These are phyloP conservation scores for Diachasmimorpha longicaudata DNA, from an alignment of 1,140 invertebrate species.

Conservation along the genomic window DNA sequence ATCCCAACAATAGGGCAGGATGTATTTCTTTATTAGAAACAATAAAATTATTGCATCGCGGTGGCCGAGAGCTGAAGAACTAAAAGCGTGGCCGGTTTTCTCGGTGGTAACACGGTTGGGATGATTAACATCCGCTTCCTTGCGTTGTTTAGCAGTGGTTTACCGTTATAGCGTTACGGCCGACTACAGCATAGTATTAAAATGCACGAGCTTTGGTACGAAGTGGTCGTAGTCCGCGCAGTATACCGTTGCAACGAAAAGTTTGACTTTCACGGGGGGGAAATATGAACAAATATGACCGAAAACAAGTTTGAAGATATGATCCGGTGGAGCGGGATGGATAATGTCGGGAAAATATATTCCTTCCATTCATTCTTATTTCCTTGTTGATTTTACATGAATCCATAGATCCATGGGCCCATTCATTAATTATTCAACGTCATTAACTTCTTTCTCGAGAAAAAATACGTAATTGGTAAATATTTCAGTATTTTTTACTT, in stretches of 20 bases:
- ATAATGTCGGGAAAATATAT: neutral
- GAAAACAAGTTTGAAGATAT: neutral
- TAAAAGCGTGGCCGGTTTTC: slow-evolving; percentile 33
- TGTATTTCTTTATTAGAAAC: neutral
- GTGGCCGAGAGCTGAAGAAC: slow-evolving; percentile 5
- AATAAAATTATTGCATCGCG: slow-evolving; percentile 35
- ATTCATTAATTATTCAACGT: too few species aligned
- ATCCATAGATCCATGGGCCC: too few species aligned
- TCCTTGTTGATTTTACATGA: too few species aligned
- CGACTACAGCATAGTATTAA: slow-evolving; percentile 33
- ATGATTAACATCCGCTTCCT: slow-evolving; percentile 38
- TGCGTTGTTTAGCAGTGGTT: slow-evolving; percentile 31
- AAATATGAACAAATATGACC: neutral
- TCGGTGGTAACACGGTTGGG: slow-evolving; percentile 24
- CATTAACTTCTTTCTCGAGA: too few species aligned
- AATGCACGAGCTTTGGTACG: slow-evolving; percentile 23
- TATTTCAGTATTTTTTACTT: too few species aligned
- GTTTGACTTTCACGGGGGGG: neutral
- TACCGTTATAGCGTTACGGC: slow-evolving; percentile 25
- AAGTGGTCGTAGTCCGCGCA: neutral
- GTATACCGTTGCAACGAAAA: slow-evolving; percentile 2
- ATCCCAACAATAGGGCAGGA: neutral
- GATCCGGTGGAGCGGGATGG: slow-evolving; percentile 6
- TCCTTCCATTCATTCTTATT: too few species aligned
- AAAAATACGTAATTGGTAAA: too few species aligned